phyloP scores from a whole-genome alignment of 2,797 vertebrate genomes.

The Lepus townsendii region DNA sequence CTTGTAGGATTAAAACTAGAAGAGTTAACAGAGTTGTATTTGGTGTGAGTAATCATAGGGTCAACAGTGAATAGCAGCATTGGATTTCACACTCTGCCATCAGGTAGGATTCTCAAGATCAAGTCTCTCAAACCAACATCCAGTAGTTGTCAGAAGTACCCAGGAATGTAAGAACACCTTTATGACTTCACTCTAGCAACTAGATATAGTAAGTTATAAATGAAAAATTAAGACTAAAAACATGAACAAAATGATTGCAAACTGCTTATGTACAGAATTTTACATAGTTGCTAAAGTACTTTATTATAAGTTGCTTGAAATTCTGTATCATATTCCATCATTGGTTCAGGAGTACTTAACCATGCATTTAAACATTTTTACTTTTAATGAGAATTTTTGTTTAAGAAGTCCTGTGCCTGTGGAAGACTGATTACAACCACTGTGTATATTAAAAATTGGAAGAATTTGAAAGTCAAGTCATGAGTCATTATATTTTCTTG shows the following conservation, averaged over 20 bases:
- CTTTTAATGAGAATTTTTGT: conserved; percentile 41
- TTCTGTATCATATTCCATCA: not conserved
- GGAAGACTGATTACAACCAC: conserved; percentile 10
- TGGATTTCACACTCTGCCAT: not conserved
- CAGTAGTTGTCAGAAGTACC: not conserved
- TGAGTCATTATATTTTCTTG: conserved; percentile 66
- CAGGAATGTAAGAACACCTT: not conserved
- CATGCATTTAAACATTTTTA: conserved; percentile 26
- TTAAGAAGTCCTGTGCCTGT: not conserved
- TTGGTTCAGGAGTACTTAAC: conserved; percentile 16
- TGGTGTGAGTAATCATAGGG: not conserved
- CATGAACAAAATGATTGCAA: conserved; percentile 55
- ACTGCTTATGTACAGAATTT: conserved; percentile 52
- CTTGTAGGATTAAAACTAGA: not conserved
- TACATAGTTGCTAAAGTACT: conserved; percentile 5
- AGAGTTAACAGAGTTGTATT: not conserved
- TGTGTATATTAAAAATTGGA: conserved; percentile 29
- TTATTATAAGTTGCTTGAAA: conserved; percentile 43
- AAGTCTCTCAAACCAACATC: not conserved
- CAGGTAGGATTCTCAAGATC: not conserved
- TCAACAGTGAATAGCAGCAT: not conserved
- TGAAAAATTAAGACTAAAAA: conserved; percentile 52
- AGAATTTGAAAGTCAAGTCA: conserved; percentile 48
- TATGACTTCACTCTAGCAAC: not conserved
- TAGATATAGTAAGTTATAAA: conserved; percentile 6